phyloP scores from a whole-genome alignment of 2,113 vertebrate genomes.

The Mungos mungo region DNA sequence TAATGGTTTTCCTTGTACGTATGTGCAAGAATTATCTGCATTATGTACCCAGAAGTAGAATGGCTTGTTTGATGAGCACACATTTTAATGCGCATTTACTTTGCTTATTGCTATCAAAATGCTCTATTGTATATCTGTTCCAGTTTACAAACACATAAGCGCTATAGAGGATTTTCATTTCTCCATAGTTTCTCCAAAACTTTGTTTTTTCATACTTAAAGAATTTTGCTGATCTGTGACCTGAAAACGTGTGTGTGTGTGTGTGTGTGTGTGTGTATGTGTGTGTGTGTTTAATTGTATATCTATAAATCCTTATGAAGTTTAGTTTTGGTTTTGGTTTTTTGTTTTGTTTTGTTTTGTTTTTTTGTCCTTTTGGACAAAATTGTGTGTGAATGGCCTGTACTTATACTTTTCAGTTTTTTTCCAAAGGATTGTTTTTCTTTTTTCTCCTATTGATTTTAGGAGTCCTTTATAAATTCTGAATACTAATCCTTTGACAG shows the following conservation, averaged over 20 bases:
- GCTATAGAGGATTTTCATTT: background rate
- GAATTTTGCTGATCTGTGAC: background rate
- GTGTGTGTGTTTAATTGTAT: background rate
- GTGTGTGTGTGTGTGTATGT: too few relatives aligned
- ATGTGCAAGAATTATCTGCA: background rate
- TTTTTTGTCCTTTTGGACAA: background rate
- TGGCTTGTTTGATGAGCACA: background rate
- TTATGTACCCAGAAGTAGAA: background rate
- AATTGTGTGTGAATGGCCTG: background rate
- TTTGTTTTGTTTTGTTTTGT: too few relatives aligned
- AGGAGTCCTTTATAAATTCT: slow-evolving; percentile 30
- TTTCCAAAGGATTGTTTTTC: background rate
- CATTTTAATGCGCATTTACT: background rate
- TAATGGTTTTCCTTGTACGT: background rate
- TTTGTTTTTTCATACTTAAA: background rate
- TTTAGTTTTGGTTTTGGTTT: background rate
- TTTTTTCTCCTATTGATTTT: background rate
- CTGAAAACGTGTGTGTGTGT: background rate
- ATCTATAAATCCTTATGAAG: background rate
- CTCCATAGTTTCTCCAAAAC: background rate
- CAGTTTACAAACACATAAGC: background rate
- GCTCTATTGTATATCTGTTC: background rate
- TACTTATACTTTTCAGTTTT: background rate
- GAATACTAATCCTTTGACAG: background rate
- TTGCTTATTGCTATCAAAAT: background rate